Base-by-base conservation (phyloP, 2,888 invertebrate genomes). In the Aleiodes testaceus region DNA sequence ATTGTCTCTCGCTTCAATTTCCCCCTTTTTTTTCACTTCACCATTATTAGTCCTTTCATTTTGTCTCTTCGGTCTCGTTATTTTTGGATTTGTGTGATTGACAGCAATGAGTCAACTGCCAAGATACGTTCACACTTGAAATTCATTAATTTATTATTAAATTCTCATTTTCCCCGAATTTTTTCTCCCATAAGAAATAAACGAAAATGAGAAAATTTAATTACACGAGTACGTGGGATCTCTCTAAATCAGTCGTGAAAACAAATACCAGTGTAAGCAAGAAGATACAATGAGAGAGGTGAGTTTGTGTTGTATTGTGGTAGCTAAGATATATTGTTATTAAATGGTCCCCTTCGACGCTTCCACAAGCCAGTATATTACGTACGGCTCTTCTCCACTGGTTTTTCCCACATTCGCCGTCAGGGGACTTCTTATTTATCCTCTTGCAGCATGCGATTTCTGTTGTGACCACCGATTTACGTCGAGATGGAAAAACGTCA, bases 311-410 rank as follows among this genome's bases (percentile, higher is more conserved):
- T 75, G 78, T 77, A 79, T 81, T 82, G 81, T 80, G 80, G 78
- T 81, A 79, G 78, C 73, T 78, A 84, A 86, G 87, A 87, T 86
- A 83, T 87, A 87, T 86, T 84, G 85, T 87, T 87, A 87, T 87
- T 87, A 87, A 87, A 87, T 85, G 85, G 85, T 81, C 80, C 80
- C 82, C 82, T 79, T 78, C 80, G 80, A 80, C 79, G 79, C 52
- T 77, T 70, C 79, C 80, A 74, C 80, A 79, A 79, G 81, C 79
- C 82, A 80, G 79, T 83, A 82, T 84, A 84, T 83, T 82, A 85
- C 83, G 76, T 79, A 74, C 74, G 66, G 36, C 42, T 42, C 18
- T 18, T 42, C 42, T 42, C 59, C 42, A 59, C 59, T 59, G 59
- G 36, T 59, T 42, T 59, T 59, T 59, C 59, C 59, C 59, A 59